Base-by-base conservation (phyloP, 2,113 vertebrate species). In the Diphyllodes magnificus region DNA sequence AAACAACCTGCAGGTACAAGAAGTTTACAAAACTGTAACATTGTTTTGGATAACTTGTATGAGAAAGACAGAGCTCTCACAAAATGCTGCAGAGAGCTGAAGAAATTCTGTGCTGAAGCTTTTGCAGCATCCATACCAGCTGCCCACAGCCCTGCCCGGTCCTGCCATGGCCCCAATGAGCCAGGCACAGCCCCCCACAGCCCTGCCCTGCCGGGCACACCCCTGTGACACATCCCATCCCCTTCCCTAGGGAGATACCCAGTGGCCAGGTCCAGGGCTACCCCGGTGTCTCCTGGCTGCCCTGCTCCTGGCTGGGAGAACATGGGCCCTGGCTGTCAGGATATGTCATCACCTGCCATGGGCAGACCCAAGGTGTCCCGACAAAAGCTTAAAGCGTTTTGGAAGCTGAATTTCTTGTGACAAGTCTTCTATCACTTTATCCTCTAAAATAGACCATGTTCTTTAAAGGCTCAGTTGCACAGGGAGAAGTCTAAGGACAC, bases 281-380 rank as follows among this genome's bases (percentile, higher is more conserved):
- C 7, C 14, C 14, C 3, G 0, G 14, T 47, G 15, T 4, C 7
- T 6, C 9, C 6, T 0, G 0, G 16, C 30, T 65, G 12, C 2
- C 70, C 42, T 65, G 35, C 20, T 7, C 19, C 33, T 53, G 31
- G 3, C 28, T 18, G 33, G 28, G 13, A 5, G 1, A 28, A 12
- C 14, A 18, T 0, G 5, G 10, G 9, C 27, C 57, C 17, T 31
- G 42, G 15, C 4, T 56, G 35, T 27, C 35, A 56, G 22, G 15
- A 19, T 13, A 10, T 39, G 42, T 11, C 33, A 16, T 35, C 15
- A 37, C 7, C 5, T 0, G 0, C 4, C 6, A 4, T 3, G 3
- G 25, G 5, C 17, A 70, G 4, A 13, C 4, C 15, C 27, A 35
- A 88, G 24, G 31, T 35, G 19, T 11, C 28, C 69, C 1, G 8